Base-by-base conservation (phyloP, 2,113 vertebrate genomes). In the Mesocricetus auratus region DNA sequence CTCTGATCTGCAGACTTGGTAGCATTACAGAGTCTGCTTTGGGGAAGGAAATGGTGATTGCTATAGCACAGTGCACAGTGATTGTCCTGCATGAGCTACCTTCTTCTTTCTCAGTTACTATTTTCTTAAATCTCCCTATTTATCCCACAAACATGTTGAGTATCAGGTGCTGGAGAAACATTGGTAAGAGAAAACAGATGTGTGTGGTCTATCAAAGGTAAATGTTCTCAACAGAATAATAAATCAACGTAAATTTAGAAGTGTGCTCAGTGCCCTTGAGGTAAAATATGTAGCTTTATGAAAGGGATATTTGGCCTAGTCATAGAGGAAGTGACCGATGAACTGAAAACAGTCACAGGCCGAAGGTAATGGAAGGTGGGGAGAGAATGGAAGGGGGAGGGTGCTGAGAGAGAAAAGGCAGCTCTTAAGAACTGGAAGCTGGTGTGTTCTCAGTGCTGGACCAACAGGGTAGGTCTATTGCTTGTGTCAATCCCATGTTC, bases 241-340 rank as follows among this genome's bases (percentile, higher is more conserved):
- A 83, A 92, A 71, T 74, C n/a, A 56, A 74, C 73, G n/a, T 89
- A 87, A 92, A 94, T 90, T 74, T 92, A 71, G 56, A 96, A 58
- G 64, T 89, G 53, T 88, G 58, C 62, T 53, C 36, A 36, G 4
- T 81, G 33, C 16, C 88, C 64, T 74, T 31, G 50, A 22, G 50
- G 42, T 47, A 79, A 94, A 58, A 64, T 42, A 26, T 10, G 15
- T 26, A 21, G 42, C 39, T 33, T n/a, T 45, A n/a, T 79, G 19
- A 92, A 39, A 96, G 17, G 29, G 5, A 45, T 45, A 47, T 45
- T 75, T 69, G 85, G 39, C 24, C 7, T 39, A 24, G 19, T 87
- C 9, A 5, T n/a, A 50, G 33, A 71, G 21, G 56, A 89, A 36
- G 15, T 86, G 60, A 33, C n/a, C 26, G 83, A 22, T 77, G 22